Base-by-base conservation (phyloP, 2,888 invertebrate species). In the Beris chalybata region DNA sequence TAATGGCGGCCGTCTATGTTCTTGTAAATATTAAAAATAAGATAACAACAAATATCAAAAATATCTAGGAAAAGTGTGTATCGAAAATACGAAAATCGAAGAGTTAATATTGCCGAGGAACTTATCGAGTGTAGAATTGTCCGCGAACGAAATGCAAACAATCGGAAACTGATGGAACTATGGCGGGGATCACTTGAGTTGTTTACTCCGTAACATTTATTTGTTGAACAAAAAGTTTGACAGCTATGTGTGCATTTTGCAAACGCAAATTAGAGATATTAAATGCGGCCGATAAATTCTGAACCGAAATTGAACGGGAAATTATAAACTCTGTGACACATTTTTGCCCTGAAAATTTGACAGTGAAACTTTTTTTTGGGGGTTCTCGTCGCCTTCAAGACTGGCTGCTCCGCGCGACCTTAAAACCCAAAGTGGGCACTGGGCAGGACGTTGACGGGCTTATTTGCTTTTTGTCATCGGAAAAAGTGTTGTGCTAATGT, bases 11-110 rank as follows among this genome's bases (percentile, higher is more conserved):
- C 73, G 74, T 73, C 72, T 74, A 72, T 71, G 74, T 75, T 76
- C 74, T 75, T 76, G 76, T 77, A 77, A 77, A 77, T 77, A 77
- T 75, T 75, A 75, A 74, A 75, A 73, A 75, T 70, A 71, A 73
- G 68, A 70, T 67, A 69, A 68, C 67, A 69, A 70, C 69, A 69
- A 74, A 69, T 70, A 64, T 70, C 67, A 70, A 71, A 68, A 70
- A 71, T 70, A 68, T 70, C 53, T 45, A 56, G 66, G 54, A 52
- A 64, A 68, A 66, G 63, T 66, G 66, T 58, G 66, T 43, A 66
- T 43, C 54, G 52, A 56, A 59, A 55, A 54, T 64, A 53, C 22
- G 64, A 65, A 61, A 65, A 65, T 32, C 55, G 53, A 31, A 61
- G 22, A 30, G 47, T 31, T 52, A 52, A 63, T 57, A 61, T 48